Evolutionary conservation across 2,888 invertebrate genomes (phyloP).

Genomic region (Xylota sylvarum): DNA sequence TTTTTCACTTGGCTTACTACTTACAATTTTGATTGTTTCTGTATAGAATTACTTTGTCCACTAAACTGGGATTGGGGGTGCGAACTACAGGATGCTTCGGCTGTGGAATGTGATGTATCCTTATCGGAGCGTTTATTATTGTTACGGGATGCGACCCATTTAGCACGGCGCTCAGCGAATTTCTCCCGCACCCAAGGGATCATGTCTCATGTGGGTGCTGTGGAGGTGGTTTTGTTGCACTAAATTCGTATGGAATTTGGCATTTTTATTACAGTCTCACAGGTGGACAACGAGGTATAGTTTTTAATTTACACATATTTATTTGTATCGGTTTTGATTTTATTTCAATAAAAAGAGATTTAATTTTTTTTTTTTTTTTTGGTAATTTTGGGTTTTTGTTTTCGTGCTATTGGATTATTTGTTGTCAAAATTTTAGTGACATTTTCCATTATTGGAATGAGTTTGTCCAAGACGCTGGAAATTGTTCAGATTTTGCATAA

Average conservation of each 20-base stretch:
- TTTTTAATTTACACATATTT: not conserved
- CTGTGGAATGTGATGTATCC: slow-evolving; percentile 27
- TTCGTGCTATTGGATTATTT: slow-evolving; percentile 22
- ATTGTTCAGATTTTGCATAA: not conserved
- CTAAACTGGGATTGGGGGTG: slow-evolving; percentile 30
- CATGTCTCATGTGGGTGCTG: slow-evolving; percentile 79
- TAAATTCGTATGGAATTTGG: not conserved
- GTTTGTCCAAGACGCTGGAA: slow-evolving; percentile 16
- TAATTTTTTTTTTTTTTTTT: slow-evolving; percentile 8
- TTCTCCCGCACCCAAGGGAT: slow-evolving; percentile 85
- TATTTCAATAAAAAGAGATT: slow-evolving; percentile 21
- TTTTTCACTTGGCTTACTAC: slow-evolving; percentile 48
- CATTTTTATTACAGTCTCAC: slow-evolving; percentile 2
- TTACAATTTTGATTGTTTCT: slow-evolving; percentile 65
- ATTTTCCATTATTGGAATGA: slow-evolving; percentile 32
- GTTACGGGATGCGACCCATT: slow-evolving; percentile 82
- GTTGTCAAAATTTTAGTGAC: slow-evolving; percentile 38
- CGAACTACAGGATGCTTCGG: slow-evolving; percentile 36
- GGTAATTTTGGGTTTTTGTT: slow-evolving; percentile 23
- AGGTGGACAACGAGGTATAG: not conserved
- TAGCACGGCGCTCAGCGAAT: slow-evolving; percentile 84
- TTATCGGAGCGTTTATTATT: slow-evolving; percentile 79
- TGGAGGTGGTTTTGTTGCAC: slow-evolving; percentile 4
- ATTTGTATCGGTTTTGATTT: not conserved
- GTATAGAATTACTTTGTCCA: slow-evolving; percentile 48